These are phyloP conservation scores for Drosophila equinoxialis DNA, from an alignment of 1,140 invertebrate species.

Conservation along the genomic window DNA sequence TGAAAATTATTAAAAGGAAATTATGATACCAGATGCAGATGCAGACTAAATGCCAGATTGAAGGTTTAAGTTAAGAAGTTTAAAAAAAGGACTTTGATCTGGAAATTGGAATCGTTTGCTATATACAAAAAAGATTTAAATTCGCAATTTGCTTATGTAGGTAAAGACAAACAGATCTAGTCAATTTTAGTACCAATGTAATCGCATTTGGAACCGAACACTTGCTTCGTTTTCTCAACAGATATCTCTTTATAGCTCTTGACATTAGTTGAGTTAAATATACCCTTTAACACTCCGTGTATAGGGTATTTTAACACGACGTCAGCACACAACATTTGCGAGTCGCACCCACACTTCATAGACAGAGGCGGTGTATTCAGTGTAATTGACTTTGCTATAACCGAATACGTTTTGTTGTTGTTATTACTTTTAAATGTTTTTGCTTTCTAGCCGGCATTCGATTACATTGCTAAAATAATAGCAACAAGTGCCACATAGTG, in stretches of 20 bases:
- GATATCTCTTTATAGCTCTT: neutral
- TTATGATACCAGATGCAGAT: too few relatives aligned
- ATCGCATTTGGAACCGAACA: too few relatives aligned
- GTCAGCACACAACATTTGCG: conserved; percentile 15
- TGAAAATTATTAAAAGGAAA: too few relatives aligned
- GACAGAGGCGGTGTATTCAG: conserved; percentile 23
- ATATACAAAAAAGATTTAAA: too few relatives aligned
- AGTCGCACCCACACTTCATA: conserved; percentile 41
- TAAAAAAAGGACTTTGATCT: too few relatives aligned
- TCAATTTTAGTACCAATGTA: too few relatives aligned
- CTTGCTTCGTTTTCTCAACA: too few relatives aligned
- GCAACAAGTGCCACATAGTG: conserved; percentile 14
- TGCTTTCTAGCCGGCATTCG: conserved; percentile 16
- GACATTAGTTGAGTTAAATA: neutral
- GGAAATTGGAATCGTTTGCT: too few relatives aligned
- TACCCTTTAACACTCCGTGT: neutral
- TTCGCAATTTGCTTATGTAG: too few relatives aligned
- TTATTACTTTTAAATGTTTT: conserved; percentile 22
- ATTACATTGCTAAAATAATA: conserved; percentile 41
- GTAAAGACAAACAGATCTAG: too few relatives aligned
- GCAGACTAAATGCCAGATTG: too few relatives aligned
- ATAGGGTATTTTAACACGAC: conserved; percentile 29
- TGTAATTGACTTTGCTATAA: conserved; percentile 58
- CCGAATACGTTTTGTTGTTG: conserved; percentile 33
- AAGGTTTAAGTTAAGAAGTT: too few relatives aligned